Evolutionary conservation across 37 sponge, comb jelly and placozoan genomes (phyloP), one percentile per base, ranked within the genome.

Genomic region (Ephydatia muelleri): DNA sequence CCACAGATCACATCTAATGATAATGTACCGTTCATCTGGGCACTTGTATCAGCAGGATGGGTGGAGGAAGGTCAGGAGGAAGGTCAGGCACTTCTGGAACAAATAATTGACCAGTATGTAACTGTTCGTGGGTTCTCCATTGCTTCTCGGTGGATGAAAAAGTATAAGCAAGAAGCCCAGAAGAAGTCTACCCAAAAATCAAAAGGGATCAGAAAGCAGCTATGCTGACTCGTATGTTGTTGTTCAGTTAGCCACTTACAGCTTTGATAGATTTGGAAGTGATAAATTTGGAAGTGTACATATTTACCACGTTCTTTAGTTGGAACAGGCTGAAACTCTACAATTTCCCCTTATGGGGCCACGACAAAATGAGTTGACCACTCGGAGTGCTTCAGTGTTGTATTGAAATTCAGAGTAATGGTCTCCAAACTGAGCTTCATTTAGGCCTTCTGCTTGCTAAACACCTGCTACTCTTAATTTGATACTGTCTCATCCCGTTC

Each of bases 341-440:
- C 82, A 67, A 34, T 81, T 81, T 36, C 82, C 82, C 29, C 32
- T 68, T 23, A 33, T 29, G 34, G 71, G 39, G 36, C 82, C 82
- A 23, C 39, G 43, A 36, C 82, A 81, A 37, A 81, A 68, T 38
- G 82, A 70, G 47, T 81, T 69, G 30, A 70, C 82, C 23, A 81
- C 82, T 68, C 71, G 68, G 71, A n/a, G n/a, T 40, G 82, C 71
- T 39, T 81, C 70, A 36, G 82, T 37, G 8, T 70, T 81, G n/a
- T 30, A 34, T 8, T 37, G n/a, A 28, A 68, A 81, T 30, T 79
- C 80, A 26, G 48, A 33, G 47, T 43, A 43, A 43, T 43, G 47
- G 47, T 43, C 47, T 43, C 47, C 47, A 43, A 43, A 43, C 47
- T 43, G 47, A 43, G 47, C 47, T 43, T 8, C 47, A 43, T 43